Evolutionary conservation across 2,113 vertebrate genomes (phyloP).

Genomic region (Puntigrus tetrazona): DNA sequence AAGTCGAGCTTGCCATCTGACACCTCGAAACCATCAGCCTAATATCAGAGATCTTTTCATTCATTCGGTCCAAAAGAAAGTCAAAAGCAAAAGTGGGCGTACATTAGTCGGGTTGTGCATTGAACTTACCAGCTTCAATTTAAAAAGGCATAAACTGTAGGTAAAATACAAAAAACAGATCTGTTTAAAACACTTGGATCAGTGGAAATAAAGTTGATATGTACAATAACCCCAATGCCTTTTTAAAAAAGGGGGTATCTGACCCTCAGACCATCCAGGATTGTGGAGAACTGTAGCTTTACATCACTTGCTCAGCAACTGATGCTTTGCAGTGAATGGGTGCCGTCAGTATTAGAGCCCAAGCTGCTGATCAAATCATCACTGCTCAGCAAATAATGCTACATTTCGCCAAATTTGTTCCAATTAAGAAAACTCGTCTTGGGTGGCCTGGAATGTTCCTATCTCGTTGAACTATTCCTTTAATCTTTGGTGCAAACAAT

Average conservation of each 20-base stretch:
- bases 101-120: background rate
- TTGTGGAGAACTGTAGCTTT: background rate
- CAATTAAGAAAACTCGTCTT: no score
- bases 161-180: background rate
- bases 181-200: background rate
- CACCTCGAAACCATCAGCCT: conserved; percentile 16
- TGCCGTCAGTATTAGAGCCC: background rate
- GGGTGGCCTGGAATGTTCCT: no score
- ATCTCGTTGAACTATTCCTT: background rate
- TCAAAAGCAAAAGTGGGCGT: background rate
- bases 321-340: background rate
- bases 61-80: background rate
- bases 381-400: no score
- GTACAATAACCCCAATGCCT: background rate
- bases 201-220: background rate
- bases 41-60: background rate
- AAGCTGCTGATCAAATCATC: background rate
- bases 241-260: no score
- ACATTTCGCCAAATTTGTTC: no score
- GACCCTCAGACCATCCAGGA: background rate
- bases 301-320: background rate
- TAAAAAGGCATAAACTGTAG: background rate
- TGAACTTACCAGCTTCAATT: background rate
- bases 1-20: conserved; percentile 12
- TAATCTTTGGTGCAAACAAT: background rate